phyloP scores from a whole-genome alignment of 92 coral and sea anemone species.

The Umimayanthus chanpuru region DNA sequence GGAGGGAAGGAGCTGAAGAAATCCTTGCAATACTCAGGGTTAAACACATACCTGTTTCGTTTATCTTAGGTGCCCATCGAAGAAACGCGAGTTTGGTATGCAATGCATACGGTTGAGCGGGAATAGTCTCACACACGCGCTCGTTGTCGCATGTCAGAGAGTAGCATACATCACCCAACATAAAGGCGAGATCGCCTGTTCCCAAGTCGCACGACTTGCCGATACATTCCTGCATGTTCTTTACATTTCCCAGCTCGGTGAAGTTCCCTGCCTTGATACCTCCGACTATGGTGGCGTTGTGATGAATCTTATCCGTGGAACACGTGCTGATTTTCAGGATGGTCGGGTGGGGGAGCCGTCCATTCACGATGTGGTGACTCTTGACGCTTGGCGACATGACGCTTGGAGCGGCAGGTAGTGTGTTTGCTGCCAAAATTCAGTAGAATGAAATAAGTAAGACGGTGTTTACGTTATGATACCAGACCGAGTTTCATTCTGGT shows the following conservation, averaged over 20 bases:
- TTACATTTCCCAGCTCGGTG: conserved; percentile 87
- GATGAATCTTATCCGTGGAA: conserved; percentile 91
- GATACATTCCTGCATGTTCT: conserved; percentile 97
- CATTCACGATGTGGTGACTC: conserved; percentile 90
- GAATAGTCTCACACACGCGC: conserved; percentile 91
- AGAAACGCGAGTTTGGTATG: conserved; percentile 85
- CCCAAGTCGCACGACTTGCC: conserved; percentile 95
- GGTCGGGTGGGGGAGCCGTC: conserved; percentile 88
- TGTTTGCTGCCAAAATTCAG: conserved; percentile 61
- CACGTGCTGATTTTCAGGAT: conserved; percentile 90
- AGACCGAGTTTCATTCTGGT: too few species aligned
- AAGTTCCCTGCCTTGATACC: conserved; percentile 96
- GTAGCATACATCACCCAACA: conserved; percentile 85
- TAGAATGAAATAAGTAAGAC: not conserved
- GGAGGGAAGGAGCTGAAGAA: too few species aligned
- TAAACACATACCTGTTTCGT: conserved; percentile 81
- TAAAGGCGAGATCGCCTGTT: conserved; percentile 91
- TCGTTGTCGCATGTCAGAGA: conserved; percentile 85
- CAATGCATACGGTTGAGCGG: conserved; percentile 91
- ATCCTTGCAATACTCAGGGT: too few species aligned
- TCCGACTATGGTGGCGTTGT: conserved; percentile 89
- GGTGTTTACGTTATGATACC: too few species aligned
- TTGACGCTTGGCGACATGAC: conserved; percentile 51
- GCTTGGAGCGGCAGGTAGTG: conserved; percentile 68
- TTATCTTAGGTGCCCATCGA: conserved; percentile 94